phyloP scores from a whole-genome alignment of 1,140 invertebrate genomes.

The Aphis gossypii region DNA sequence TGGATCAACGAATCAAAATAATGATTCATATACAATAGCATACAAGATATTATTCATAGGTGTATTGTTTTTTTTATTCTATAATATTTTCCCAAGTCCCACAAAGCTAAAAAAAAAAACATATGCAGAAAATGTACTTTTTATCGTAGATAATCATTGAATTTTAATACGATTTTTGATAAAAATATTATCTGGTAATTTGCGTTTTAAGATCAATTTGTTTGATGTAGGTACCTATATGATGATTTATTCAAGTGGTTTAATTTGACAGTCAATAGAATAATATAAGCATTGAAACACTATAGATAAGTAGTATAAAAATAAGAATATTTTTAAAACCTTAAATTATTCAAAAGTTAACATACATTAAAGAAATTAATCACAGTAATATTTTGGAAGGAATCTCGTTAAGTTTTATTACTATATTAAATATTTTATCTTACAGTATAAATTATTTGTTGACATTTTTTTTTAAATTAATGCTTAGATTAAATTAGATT shows the following conservation, averaged over 20 bases:
- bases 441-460: not conserved
- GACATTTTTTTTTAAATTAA: not conserved
- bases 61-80: not conserved
- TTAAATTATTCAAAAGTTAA: not conserved
- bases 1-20: not conserved
- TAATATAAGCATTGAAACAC: not conserved
- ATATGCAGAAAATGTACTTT: not conserved
- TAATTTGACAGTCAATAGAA: not conserved
- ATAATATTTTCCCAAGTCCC: not conserved
- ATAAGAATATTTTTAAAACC: not conserved
- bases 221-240: not conserved
- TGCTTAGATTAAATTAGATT: not conserved
- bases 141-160: not conserved
- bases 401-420: not conserved
- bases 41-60: not conserved
- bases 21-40: constrained; percentile 11
- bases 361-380: not conserved
- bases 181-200: not conserved
- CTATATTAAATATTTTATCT: too few relatives aligned
- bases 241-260: not conserved
- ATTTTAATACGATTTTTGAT: not conserved
- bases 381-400: not conserved
- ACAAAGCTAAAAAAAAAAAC: not conserved
- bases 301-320: not conserved
- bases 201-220: not conserved